Evolutionary conservation across 2,113 vertebrate species (phyloP), one percentile per base, ranked within the genome.

Genomic region (Arothron firmamentum): DNA sequence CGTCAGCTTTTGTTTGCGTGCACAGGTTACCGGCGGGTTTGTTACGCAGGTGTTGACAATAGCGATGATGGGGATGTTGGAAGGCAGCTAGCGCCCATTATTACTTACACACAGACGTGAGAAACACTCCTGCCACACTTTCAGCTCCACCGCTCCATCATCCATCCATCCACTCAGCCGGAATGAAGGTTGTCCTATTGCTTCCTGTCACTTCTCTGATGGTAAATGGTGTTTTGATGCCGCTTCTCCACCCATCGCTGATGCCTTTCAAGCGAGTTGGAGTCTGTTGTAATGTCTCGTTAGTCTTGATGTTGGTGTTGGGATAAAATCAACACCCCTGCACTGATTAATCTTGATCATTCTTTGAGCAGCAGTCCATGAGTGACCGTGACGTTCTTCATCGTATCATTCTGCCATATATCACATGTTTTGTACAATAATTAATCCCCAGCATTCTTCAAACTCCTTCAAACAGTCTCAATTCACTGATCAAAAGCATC

Each of bases 1-100:
- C 31, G 67, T 56, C 46, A 63, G 59, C 50, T 34, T 49, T 67
- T 49, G 47, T 55, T 62, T 48, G 48, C 38, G 66, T 13, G 50
- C 54, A 59, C 59, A 57, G 38, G 52, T 57, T 28, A 47, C 28
- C 41, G 53, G 34, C 66, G 74, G 70, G 72, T 58, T n/a, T 59
- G 75, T 23, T 38, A 56, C 71, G 52, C 54, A 62, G 70, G 78
- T 71, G 74, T 72, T 72, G 76, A 77, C 65, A 62, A 9, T 6
- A 28, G 68, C 2, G 61, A 75, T 83, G 84, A 77, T 77, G 77
- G 75, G 68, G 38, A 85, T 70, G 65, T 74, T 78, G 65, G 56
- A 75, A 79, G 58, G 62, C 74, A 75, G 72, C 70, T 69, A 34
- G 67, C 78, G 79, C 59, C 78, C 82, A 86, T 85, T 83, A 86